phyloP scores from a whole-genome alignment of 2,797 vertebrate genomes.

The Sebastolobus altivelis region DNA sequence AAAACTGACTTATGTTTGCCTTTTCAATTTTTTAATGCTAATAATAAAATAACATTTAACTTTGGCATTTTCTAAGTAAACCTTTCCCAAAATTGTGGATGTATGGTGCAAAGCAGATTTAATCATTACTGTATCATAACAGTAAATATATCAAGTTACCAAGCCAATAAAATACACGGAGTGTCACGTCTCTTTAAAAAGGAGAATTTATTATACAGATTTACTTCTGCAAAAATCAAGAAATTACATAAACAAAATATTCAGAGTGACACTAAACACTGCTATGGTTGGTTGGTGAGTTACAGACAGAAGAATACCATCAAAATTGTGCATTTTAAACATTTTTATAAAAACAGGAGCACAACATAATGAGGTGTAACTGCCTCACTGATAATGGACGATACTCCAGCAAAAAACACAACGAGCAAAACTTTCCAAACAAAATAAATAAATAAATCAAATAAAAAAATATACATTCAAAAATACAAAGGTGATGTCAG shows the following conservation, averaged over 20 bases:
- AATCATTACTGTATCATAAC: background rate
- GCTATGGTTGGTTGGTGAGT: background rate
- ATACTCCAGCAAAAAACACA: background rate
- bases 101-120: background rate
- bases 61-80: background rate
- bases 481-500: background rate
- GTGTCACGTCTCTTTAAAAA: conserved; percentile 18
- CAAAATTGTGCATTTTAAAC: conserved; percentile 10
- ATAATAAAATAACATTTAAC: background rate
- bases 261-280: background rate
- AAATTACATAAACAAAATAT: conserved; percentile 9
- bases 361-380: conserved; percentile 15
- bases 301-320: conserved; percentile 1
- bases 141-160: background rate
- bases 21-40: background rate
- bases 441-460: background rate
- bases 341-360: conserved; percentile 3
- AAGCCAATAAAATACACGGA: background rate
- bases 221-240: conserved; percentile 2
- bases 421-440: background rate
- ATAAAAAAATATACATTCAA: conserved; percentile 1
- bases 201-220: conserved; percentile 46
- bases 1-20: background rate
- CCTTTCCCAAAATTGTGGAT: background rate
- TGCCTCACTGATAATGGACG: background rate